Base-by-base conservation (phyloP, 2,797 vertebrate genomes). In the Chrysocyon brachyurus region DNA sequence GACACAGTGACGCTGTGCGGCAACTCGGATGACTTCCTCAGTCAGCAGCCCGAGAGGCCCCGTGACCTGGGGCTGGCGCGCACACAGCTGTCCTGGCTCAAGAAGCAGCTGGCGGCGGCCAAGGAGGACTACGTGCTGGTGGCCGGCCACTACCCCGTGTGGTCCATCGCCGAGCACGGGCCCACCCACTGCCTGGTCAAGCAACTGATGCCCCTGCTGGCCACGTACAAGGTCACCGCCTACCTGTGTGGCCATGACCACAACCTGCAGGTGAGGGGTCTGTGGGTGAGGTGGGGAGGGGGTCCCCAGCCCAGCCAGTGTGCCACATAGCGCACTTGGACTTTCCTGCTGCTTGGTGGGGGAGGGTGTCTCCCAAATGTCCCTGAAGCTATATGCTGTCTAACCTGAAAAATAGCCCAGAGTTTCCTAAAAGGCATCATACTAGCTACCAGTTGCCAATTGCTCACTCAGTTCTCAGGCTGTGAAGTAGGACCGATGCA, bases 161-260 rank as follows among this genome's bases (percentile, higher is more conserved):
- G 99, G 99, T 99, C 99, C 0, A 99, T 99, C 87, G 99, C 99
- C 0, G 99, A 99, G 94, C 99, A 99, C 0, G 99, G 99, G 3
- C 99, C 99, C 92, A 99, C 99, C 0, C 95, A 98, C 33, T 99
- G 99, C 89, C 99, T 99, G 24, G 93, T 99, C 83, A 98, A 98
- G 40, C 97, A 96, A 0, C 97, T 99, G 26, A 98, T 98, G 4
- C 99, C 99, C 0, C 98, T 99, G 95, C 98, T 99, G 89, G 89
- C 97, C 21, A 99, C 98, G 1, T 98, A 99, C 98, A 99, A 99
- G 1, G 99, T 99, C 97, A 99, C 99, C 0, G 99, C 99, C 17
- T 99, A 99, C 98, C 96, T 99, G 82, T 99, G 99, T 3, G 99
- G 99, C 6, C 99, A 99, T 0, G 99, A 99, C 97, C 99, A 99